Evolutionary conservation across 2,797 vertebrate genomes (phyloP).

Genomic region (Lepus oiostolus): DNA sequence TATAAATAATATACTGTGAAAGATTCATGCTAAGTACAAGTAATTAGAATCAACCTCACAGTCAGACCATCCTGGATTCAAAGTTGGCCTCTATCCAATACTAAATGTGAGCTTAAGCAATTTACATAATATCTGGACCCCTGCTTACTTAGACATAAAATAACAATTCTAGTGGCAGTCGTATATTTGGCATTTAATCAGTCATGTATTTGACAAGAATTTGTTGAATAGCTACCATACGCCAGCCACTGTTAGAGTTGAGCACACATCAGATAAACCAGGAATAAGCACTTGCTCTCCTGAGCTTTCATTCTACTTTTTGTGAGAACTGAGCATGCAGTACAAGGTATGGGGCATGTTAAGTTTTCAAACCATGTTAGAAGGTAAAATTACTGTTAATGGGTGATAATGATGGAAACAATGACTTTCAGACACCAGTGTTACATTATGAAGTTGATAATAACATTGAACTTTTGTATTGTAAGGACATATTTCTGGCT

Average conservation of each 20-base stretch:
- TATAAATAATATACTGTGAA: constrained; percentile 1
- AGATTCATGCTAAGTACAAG: neutral
- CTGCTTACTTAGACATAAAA: neutral
- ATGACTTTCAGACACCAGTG: neutral
- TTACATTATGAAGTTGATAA: neutral
- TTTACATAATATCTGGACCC: neutral
- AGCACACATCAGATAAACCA: neutral
- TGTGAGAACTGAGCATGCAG: constrained; percentile 2
- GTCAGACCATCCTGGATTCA: neutral
- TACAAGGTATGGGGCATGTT: neutral
- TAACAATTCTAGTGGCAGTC: neutral
- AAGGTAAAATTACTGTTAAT: neutral
- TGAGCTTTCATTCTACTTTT: neutral
- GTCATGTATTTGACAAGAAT: neutral
- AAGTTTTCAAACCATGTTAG: neutral
- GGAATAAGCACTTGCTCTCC: neutral
- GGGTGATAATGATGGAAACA: neutral
- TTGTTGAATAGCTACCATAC: neutral
- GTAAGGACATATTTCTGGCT: neutral
- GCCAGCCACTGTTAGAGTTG: neutral
- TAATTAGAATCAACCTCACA: neutral
- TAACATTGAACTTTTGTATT: neutral
- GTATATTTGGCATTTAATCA: too few species aligned
- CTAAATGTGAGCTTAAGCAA: neutral
- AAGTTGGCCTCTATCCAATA: neutral